phyloP scores from a whole-genome alignment of 2,113 vertebrate species.

The Vimba vimba region DNA sequence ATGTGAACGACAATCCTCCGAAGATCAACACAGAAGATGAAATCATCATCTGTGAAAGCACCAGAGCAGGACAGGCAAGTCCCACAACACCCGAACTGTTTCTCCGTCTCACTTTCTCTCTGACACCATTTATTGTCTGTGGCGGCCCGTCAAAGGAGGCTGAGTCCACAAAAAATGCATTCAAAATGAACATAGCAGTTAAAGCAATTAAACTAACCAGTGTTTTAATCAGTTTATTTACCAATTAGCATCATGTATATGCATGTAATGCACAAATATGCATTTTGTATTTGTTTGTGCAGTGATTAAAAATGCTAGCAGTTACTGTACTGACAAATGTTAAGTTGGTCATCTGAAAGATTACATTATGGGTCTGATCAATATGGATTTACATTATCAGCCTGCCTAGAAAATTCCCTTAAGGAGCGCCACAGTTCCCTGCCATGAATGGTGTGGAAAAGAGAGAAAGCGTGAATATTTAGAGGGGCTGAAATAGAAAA shows the following conservation, averaged over 20 bases:
- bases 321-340: not conserved
- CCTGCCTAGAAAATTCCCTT: not conserved
- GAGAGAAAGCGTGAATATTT: conserved; percentile 27
- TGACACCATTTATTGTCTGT: conserved; percentile 46
- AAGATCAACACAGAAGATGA: conserved; percentile 86
- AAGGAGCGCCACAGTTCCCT: not conserved
- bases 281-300: not conserved
- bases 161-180: too few relatives aligned
- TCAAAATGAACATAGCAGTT: not conserved
- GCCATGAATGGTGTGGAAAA: conserved; percentile 39
- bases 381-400: not conserved
- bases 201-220: not conserved
- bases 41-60: conserved; percentile 92
- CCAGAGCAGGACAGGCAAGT: conserved; percentile 89
- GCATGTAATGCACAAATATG: not conserved
- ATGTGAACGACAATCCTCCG: conserved; percentile 94
- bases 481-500: conserved; percentile 22
- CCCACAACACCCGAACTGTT: not conserved
- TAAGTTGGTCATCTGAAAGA: not conserved
- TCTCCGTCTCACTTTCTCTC: conserved; percentile 37
- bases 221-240: not conserved
- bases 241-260: not conserved
- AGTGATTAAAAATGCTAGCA: conserved; percentile 2
- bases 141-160: not conserved
- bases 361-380: not conserved